Base-by-base conservation (phyloP, 2,888 invertebrate species). In the Crossocerus cetratus region DNA sequence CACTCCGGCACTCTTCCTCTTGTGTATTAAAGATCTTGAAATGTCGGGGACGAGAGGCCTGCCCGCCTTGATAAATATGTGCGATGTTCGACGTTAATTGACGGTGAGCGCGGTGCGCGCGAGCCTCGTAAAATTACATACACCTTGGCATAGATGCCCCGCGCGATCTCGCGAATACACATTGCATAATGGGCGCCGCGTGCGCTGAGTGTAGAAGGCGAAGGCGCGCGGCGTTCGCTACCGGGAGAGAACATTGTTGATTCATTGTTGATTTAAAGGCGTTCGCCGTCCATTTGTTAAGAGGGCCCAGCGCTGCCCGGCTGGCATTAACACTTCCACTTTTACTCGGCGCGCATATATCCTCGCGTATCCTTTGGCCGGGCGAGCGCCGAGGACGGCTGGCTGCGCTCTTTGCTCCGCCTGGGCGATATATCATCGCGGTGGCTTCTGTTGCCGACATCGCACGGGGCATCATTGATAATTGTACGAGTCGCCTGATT, bases 401-500 rank as follows among this genome's bases (percentile, higher is more conserved):
- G 16, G 49, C 49, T 49, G 49, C 49, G 43, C n/a, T 55, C 18
- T 49, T 8, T 43, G 42, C 43, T 65, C 56, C 45, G 63, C 60
- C 21, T 22, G 59, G 23, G 61, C 65, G 57, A 65, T 45, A 64
- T 43, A 69, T 74, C 65, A 56, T 59, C 73, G 69, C 65, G 45
- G 63, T 11, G 20, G 54, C 66, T 58, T 45, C 72, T 63, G 59
- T 65, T 54, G 61, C 61, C 55, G 69, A 55, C 32, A 32, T 32
- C 32, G 32, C 32, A 32, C 32, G 32, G 49, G 59, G 49, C 65
- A 69, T 76, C 65, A 58, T 65, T 68, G 73, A 73, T 73, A 69
- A 77, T 77, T 77, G 69, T 73, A 65, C 57, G 55, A 56, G 61
- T 73, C 64, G 73, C 43, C 72, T 77, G 77, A 77, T 77, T 77